Percentiles rank a stretch among this genome's conserved stretches.
phyloP scores from a whole-genome alignment of 1,140 invertebrate species.

The Dendrolimus punctatus region DNA sequence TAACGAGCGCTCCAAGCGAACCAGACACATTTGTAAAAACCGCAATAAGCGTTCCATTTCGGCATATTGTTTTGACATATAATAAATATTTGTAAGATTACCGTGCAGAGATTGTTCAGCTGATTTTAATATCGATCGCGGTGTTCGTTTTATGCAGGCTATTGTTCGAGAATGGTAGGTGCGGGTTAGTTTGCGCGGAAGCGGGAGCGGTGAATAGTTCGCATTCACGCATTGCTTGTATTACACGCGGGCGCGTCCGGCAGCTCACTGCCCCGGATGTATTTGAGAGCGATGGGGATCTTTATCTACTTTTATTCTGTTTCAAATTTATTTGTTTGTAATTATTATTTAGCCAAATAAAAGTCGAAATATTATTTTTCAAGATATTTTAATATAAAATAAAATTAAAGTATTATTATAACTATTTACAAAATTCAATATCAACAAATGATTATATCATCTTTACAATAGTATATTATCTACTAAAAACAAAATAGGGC shows the following conservation, averaged over 20 bases:
- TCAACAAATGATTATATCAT: no score
- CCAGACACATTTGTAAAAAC: conserved; percentile 70
- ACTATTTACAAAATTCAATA: no score
- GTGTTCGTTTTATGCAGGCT: conserved; percentile 44
- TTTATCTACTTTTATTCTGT: conserved; percentile 4
- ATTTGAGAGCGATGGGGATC: conserved; percentile 9
- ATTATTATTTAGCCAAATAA: no score
- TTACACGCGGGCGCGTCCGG: conserved; percentile 59
- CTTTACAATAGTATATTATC: no score
- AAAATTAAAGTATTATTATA: no score
- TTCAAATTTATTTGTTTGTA: no score
- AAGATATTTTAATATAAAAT: no score
- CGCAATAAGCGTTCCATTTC: conserved; percentile 65
- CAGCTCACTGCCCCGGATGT: conserved; percentile 18
- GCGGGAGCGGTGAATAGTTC: conserved; percentile 5
- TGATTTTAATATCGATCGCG: conserved; percentile 50
- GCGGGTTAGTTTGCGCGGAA: conserved; percentile 11
- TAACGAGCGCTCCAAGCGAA: conserved; percentile 64
- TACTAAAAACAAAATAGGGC: no score
- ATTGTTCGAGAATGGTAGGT: conserved; percentile 48
- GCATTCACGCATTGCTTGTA: conserved; percentile 24
- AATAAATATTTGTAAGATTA: conserved; percentile 71
- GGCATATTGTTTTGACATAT: conserved; percentile 71
- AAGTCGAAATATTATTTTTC: no score
- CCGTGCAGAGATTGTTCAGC: conserved; percentile 46